phyloP scores from a whole-genome alignment of 2,113 vertebrate genomes.

The Salvelinus sp. region DNA sequence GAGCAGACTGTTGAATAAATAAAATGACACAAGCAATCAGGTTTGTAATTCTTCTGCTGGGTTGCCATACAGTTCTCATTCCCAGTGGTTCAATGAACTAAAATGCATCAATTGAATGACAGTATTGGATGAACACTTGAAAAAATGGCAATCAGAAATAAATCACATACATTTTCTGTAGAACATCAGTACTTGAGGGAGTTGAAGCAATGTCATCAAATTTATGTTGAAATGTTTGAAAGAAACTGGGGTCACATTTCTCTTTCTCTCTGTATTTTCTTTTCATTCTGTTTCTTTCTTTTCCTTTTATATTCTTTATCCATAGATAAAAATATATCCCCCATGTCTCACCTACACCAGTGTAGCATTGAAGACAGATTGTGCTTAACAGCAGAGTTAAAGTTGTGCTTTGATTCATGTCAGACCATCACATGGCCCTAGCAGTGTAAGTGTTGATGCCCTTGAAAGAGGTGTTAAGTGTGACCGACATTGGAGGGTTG shows the following conservation, averaged over 20 bases:
- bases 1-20: slow-evolving; percentile 60
- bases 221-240: too few relatives aligned
- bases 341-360: too few relatives aligned
- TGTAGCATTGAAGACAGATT: background rate
- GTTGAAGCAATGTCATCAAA: too few relatives aligned
- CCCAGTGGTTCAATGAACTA: background rate
- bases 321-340: too few relatives aligned
- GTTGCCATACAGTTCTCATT: background rate
- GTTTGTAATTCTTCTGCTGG: slow-evolving; percentile 37
- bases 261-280: too few relatives aligned
- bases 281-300: too few relatives aligned
- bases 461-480: slow-evolving; percentile 50
- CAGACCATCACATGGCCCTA: background rate
- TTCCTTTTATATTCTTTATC: too few relatives aligned
- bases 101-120: background rate
- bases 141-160: too few relatives aligned
- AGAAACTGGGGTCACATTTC: too few relatives aligned
- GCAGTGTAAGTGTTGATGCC: background rate
- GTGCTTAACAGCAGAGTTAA: background rate
- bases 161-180: too few relatives aligned
- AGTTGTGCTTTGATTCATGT: background rate
- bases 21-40: slow-evolving; percentile 44
- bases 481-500: slow-evolving; percentile 44
- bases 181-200: too few relatives aligned
- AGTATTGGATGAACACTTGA: background rate